Conservation (phyloP, 2,797 vertebrate species). For the Gila robusta region DNA sequence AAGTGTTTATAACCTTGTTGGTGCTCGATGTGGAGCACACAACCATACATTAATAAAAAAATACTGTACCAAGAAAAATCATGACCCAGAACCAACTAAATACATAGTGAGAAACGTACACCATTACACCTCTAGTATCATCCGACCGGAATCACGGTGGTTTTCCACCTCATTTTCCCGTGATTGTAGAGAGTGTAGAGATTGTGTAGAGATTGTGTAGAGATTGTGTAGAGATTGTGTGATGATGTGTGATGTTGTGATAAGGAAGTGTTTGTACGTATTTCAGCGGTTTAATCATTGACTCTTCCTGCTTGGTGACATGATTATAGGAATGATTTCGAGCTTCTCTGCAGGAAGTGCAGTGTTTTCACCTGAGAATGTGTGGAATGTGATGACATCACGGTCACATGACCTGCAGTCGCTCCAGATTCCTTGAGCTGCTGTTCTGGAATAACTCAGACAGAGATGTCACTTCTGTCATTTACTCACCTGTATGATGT, state of each 20-base stretch:
- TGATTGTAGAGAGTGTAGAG: too few species aligned
- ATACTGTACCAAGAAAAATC: not conserved
- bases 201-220: too few species aligned
- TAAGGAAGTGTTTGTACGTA: not conserved
- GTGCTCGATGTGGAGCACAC: not conserved
- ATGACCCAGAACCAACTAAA: not conserved
- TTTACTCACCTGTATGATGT: not conserved
- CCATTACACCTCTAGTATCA: not conserved
- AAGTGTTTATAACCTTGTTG: not conserved
- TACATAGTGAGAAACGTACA: not conserved
- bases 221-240: too few species aligned
- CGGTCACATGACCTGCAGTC: not conserved
- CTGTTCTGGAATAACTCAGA: not conserved
- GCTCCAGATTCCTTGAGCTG: not conserved
- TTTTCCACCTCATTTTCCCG: too few species aligned
- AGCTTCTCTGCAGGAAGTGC: not conserved
- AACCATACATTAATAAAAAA: not conserved
- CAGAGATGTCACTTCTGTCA: not conserved
- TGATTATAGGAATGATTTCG: not conserved
- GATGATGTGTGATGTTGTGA: too few species aligned
- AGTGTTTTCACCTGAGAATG: not conserved
- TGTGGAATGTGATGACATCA: conserved; percentile 14
- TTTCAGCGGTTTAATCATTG: not conserved
- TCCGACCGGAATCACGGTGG: too few species aligned
- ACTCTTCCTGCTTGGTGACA: not conserved